Conservation (phyloP, 2,113 vertebrate species). For the Marmota flaviventris region DNA sequence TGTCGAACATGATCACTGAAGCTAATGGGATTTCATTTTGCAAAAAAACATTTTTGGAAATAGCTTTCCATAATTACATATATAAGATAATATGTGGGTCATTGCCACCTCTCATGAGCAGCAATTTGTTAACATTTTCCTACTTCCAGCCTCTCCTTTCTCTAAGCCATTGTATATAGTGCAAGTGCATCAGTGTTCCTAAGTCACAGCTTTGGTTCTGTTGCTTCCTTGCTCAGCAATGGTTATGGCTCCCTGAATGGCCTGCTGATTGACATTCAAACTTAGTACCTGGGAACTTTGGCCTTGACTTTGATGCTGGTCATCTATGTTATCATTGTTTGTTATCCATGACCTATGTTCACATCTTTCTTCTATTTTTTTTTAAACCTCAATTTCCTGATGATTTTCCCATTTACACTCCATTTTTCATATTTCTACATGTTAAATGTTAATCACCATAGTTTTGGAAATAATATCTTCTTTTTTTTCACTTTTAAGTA, state of each 20-base stretch:
- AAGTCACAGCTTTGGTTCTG: neutral
- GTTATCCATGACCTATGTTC: neutral
- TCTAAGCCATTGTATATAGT: neutral
- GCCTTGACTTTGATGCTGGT: neutral
- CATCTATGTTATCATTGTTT: neutral
- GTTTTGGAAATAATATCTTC: neutral
- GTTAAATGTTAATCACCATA: neutral
- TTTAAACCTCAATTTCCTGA: neutral
- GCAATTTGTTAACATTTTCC: neutral
- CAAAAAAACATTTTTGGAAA: slow-evolving; percentile 31
- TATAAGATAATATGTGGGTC: neutral
- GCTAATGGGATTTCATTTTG: neutral
- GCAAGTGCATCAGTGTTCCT: neutral
- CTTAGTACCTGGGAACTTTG: neutral
- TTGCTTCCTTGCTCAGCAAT: neutral
- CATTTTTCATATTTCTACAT: neutral
- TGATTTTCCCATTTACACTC: neutral
- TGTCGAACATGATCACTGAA: neutral
- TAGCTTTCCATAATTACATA: neutral
- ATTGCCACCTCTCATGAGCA: neutral
- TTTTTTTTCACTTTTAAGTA: neutral
- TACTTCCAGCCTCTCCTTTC: neutral
- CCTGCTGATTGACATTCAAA: neutral
- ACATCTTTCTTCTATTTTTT: neutral
- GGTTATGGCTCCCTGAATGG: neutral